Percentiles rank a stretch among this genome's conserved stretches.
Evolutionary conservation across 2,797 vertebrate genomes (phyloP).

Genomic region (Ibycter americanus): DNA sequence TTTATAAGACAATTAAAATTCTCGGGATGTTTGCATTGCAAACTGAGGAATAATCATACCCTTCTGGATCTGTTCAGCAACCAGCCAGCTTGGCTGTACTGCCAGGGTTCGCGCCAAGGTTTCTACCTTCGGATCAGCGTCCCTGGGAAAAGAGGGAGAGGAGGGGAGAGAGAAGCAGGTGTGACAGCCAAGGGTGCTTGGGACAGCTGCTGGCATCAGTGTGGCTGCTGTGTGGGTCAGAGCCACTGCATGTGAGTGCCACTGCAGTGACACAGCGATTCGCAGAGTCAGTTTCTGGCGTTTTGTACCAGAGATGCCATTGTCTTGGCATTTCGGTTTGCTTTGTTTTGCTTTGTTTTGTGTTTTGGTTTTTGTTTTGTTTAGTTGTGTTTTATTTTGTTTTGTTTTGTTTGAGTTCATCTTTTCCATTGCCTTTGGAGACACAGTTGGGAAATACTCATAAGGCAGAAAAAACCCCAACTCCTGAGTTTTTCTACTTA

Average conservation of each 20-base stretch:
- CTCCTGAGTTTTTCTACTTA: not conserved
- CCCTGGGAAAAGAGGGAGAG: not conserved
- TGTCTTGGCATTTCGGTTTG: not conserved
- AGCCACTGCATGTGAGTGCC: fast-evolving
- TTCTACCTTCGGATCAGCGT: not conserved
- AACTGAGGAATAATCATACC: not conserved
- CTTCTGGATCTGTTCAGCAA: not conserved
- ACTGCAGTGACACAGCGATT: fast-evolving
- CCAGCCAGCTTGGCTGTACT: not conserved
- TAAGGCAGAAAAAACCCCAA: not conserved
- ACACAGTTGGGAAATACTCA: not conserved
- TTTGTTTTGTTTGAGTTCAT: not conserved
- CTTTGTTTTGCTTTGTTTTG: not conserved
- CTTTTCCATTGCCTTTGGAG: not conserved
- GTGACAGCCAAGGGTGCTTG: not conserved
- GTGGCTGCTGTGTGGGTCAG: fast-evolving
- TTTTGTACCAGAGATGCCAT: not conserved
- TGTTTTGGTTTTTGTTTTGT: not conserved
- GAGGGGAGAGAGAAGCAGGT: fast-evolving
- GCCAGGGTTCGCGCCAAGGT: not conserved
- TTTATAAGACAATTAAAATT: constrained; percentile 22
- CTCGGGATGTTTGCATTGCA: not conserved
- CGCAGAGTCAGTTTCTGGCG: not conserved
- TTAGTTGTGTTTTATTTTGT: not conserved
- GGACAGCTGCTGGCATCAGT: fast-evolving